Conservation (phyloP, 2,113 vertebrate species). For the Ophiodon elongatus region DNA sequence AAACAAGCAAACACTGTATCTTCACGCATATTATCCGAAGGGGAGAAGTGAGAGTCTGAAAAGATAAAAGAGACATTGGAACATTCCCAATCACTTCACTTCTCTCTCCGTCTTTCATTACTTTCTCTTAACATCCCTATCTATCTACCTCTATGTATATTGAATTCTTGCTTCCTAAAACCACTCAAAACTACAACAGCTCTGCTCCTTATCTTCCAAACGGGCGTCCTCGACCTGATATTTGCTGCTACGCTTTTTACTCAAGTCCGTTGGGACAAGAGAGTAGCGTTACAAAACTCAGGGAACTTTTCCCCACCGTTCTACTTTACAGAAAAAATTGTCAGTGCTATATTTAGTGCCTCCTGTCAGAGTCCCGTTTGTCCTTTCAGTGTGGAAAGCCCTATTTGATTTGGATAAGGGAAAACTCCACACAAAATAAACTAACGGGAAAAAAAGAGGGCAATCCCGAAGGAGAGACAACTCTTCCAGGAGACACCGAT, state of each 20-base stretch:
- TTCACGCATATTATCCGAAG: background rate
- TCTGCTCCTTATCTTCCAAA: background rate
- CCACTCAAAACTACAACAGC: conserved; percentile 15
- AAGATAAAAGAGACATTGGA: conserved; percentile 7
- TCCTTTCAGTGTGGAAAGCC: background rate
- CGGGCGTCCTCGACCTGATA: background rate
- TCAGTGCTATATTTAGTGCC: background rate
- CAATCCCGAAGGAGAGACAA: background rate
- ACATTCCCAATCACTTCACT: background rate
- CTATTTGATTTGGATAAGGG: background rate
- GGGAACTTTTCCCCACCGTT: background rate
- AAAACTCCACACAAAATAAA: background rate
- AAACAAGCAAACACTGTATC: background rate
- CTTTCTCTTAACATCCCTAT: background rate
- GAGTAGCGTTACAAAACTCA: background rate
- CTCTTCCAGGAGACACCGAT: background rate
- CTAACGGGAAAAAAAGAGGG: background rate
- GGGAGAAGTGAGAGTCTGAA: conserved; percentile 12
- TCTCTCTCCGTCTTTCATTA: background rate
- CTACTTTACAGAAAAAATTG: background rate
- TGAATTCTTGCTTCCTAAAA: conserved; percentile 19
- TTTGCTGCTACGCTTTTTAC: background rate
- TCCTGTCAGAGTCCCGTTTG: background rate
- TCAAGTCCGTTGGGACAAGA: background rate
- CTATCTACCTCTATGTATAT: background rate